Evolutionary conservation across 2,113 vertebrate species (phyloP).

Genomic region (Psettodes erumei): DNA sequence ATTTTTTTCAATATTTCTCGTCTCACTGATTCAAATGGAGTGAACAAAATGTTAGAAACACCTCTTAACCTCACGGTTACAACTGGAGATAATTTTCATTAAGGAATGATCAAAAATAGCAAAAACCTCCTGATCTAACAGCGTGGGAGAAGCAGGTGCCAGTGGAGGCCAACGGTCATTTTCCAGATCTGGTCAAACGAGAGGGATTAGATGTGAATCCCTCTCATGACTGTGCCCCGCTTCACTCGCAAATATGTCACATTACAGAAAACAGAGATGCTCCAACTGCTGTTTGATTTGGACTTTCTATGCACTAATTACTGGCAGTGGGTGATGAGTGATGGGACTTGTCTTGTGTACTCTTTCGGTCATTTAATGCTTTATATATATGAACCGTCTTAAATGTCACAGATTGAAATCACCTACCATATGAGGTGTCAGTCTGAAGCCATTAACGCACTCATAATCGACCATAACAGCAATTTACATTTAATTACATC

Average conservation of each 20-base stretch:
- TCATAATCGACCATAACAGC: constrained; percentile 57
- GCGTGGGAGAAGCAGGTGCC: neutral
- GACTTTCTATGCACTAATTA: too few species aligned
- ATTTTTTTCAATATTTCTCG: neutral
- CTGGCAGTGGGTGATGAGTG: neutral
- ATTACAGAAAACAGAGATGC: neutral
- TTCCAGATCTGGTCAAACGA: neutral
- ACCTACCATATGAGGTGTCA: constrained; percentile 22
- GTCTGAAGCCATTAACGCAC: constrained; percentile 43
- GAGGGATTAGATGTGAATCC: neutral
- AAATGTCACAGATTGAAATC: constrained; percentile 18
- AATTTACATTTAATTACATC: constrained; percentile 63
- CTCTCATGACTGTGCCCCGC: neutral
- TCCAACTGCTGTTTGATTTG: too few species aligned
- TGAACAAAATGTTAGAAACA: too few species aligned
- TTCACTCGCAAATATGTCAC: neutral
- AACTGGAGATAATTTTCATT: neutral
- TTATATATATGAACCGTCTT: constrained; percentile 6
- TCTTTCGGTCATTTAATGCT: constrained; percentile 10
- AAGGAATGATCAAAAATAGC: neutral
- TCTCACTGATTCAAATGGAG: neutral
- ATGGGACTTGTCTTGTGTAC: neutral
- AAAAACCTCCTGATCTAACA: neutral
- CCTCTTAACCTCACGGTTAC: neutral
- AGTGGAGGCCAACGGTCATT: neutral